Percentiles rank a stretch among this genome's conserved stretches.
Evolutionary conservation across 2,888 invertebrate genomes (phyloP).

Genomic region (Aporophyla lueneburgensis): DNA sequence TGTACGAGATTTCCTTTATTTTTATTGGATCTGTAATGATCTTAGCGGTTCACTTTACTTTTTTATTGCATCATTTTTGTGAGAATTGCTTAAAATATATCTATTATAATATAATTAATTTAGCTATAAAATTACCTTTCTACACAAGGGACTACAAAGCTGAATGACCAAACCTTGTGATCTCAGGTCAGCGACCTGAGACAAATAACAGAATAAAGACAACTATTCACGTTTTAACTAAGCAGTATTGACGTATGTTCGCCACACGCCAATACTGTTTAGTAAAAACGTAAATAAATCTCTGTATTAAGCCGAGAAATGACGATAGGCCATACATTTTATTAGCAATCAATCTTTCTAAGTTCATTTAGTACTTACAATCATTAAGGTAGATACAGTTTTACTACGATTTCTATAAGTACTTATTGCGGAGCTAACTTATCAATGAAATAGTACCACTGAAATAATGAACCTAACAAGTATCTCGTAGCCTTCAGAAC

Average conservation of each 20-base stretch:
- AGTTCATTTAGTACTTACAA: background rate
- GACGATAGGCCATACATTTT: background rate
- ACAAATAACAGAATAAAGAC: background rate
- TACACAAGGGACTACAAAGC: background rate
- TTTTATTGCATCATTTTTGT: constrained; percentile 4
- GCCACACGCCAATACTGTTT: background rate
- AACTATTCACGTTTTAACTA: too few species aligned
- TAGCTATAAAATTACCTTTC: background rate
- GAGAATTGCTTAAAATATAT: too few species aligned
- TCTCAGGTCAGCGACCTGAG: constrained; percentile 40
- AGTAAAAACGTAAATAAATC: background rate
- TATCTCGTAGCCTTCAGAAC: background rate
- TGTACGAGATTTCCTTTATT: constrained; percentile 44
- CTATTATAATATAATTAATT: background rate
- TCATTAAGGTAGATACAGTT: background rate
- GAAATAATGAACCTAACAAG: background rate
- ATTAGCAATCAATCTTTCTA: constrained; percentile 2
- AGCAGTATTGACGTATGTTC: too few species aligned
- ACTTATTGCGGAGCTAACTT: background rate
- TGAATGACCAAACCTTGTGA: background rate
- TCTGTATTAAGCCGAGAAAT: background rate
- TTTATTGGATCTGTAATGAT: constrained; percentile 45
- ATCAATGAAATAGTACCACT: background rate
- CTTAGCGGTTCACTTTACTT: background rate
- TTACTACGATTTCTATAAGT: background rate